Evolutionary conservation across 2,888 invertebrate genomes (phyloP), one percentile per base, ranked within the genome.

Genomic region (Cartodere bifasciata): DNA sequence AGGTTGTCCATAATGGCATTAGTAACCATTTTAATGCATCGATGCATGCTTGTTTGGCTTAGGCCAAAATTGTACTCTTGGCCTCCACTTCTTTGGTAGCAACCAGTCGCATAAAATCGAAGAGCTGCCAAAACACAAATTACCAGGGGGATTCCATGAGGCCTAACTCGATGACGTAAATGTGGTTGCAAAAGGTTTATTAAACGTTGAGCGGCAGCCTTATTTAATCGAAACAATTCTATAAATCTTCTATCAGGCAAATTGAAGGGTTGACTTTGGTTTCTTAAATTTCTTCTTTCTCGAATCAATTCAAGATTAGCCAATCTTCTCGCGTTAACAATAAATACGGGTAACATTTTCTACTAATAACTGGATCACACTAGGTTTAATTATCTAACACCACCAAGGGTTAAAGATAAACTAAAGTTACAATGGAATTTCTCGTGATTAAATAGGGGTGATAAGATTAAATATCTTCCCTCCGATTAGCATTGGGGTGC

Each of bases 21-120:
- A 10, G 26, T 17, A 4, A 30, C 30, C 13, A 25, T 26, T 13
- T 20, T 23, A n/a, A 34, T 11, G 22, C 34, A 14, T n/a, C 34
- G 29, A 30, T 30, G 29, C 16, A 34, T n/a, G n/a, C n/a, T 29
- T 14, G 25, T 23, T 17, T 34, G 34, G 16, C 34, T 34, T 10
- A 29, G 21, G 16, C 16, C 28, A 11, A 28, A 13, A 13, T 24
- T 14, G 24, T 24, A 34, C 11, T 22, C 28, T 20, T 34, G 28
- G 23, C 29, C 34, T n/a, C n/a, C 23, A 34, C 23, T 22, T 9
- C 25, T 13, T 24, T 34, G 34, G 29, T 33, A 29, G 21, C 23
- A 29, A 13, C 29, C 29, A 11, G 17, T 15, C 7, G 33, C 28
- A 29, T 23, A 33, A 22, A 33, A 29, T 13, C 11, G 16, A 10